Evolutionary conservation across 2,113 vertebrate species (phyloP), one percentile per base, ranked within the genome.

Genomic region (Leptocoma aspasia): DNA sequence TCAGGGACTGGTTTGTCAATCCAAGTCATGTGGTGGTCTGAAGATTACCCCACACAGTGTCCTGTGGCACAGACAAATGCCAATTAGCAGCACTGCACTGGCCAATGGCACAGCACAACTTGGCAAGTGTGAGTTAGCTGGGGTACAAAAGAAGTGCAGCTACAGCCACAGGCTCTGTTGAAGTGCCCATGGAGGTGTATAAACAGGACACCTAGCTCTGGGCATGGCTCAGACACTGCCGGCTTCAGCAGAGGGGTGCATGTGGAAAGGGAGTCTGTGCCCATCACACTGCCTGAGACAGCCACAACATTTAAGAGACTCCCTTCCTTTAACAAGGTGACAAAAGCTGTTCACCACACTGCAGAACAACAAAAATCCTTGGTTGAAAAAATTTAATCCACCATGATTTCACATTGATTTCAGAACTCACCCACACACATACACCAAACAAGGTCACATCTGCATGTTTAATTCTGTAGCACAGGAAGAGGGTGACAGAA

Each of bases 171-270:
- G 12, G 42, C 11, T 13, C 9, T 18, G 9, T 33, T 61, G 57
- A 61, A 37, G 28, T 49, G 41, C 53, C 27, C 24, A 13, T 0
- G 6, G 27, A 42, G 13, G 6, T 11, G 2, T 33, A 57, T 18
- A 17, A 81, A 49, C 15, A 27, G 11, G 39, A 11, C 7, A 73
- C 17, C 15, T 22, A 4, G 13, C 4, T 44, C 47, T 61, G 50
- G 11, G 23, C 20, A 18, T 0, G 0, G 24, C 17, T 91, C n/a
- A 81, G 22, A 41, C 35, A 30, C 27, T 33, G 22, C 26, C 37
- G 42, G 37, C n/a, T 79, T 50, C 42, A 70, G n/a, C 37, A 70
- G 37, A 65, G 10, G 21, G 0, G 0, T 13, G 33, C 18, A 4
- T 5, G 16, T 44, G 28, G 24, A 33, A 70, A 53, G 7, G 3